Base-by-base conservation (phyloP, 2,113 vertebrate genomes). In the Neogobius melanostomus region DNA sequence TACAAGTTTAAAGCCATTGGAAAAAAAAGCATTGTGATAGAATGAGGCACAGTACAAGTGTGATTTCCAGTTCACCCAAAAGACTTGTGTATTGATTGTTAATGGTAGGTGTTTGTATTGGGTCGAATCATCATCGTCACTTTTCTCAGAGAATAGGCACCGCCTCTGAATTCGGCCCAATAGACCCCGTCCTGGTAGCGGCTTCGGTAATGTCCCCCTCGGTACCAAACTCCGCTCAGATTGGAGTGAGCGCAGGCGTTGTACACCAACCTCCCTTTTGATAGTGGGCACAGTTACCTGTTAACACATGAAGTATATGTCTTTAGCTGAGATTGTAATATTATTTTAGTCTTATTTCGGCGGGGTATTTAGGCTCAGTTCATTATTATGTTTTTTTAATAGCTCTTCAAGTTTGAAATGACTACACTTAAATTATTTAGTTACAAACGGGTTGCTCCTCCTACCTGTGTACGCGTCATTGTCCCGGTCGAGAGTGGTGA, bases 251-350 rank as follows among this genome's bases (percentile, higher is more conserved):
- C 96, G 0, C 96, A 98, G 6, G 96, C 93, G 0, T 96, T 97
- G 48, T 98, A 98, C 96, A 98, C 96, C 96, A 98, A 36, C 96
- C 96, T 68, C 96, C 96, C 66, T 97, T 97, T 87, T 97, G 95
- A 82, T 97, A 98, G 51, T 97, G 96, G 28, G 96, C 96, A 68
- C 96, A 98, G 72, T 98, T 98, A 66, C 96, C 96, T 98, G 81
- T 0, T 79, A 49, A 78, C 15, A 71, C 50, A 46, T 16, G 6
- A 14, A 71, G 15, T 8, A 17, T 46, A 7, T 63, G 44, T 46
- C 44, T 46, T 63, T 17, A 61, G 14, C 42, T 9, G 28, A 45
- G 43, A 9, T 15, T 21, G 11, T 17, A 54, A 21, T 17, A 9
- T 0, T 54, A 36, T 21, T 54, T 54, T 54, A 17, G 9, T 54